Evolutionary conservation across 2,797 vertebrate species (phyloP), one percentile per base, ranked within the genome.

Genomic region (Alca torda): DNA sequence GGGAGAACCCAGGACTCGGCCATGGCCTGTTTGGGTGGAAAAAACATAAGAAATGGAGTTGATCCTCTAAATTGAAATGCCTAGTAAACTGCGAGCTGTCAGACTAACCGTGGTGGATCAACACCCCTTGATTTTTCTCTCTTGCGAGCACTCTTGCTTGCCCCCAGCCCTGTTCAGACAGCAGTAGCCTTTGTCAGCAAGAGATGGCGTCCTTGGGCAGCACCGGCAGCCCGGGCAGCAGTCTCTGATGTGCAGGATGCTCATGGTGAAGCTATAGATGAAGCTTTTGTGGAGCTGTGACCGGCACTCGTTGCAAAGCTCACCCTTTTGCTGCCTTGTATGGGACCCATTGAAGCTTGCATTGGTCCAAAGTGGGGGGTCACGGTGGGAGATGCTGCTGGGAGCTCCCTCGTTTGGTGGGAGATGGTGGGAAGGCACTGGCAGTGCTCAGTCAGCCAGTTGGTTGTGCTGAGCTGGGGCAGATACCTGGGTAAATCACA

Each of bases 141-240:
- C 0, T 31, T 67, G 46, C 54, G 60, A 64, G 26, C 8, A 24
- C 45, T 69, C 11, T 43, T 72, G 26, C 80, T 85, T 45, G 5
- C 63, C 53, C 59, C 26, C 20, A 54, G 64, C 59, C 64, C 43
- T 13, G 10, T 14, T 11, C 51, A 46, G 51, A 17, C 51, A 43
- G 41, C 63, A 51, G 21, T 0, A 39, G 16, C 54, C 16, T 78
- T 19, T 82, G 45, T 4, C 77, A 84, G 65, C 50, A 51, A 28
- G 20, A 63, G 35, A 4, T 73, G 0, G 0, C 1, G 1, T 48
- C 63, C 56, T 59, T 43, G 24, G 6, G 4, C 31, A 25, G 46
- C 68, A 12, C 3, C 2, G 3, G 43, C 64, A 81, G n/a, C 39
- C 28, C 1, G 5, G 33, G n/a, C 69, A 25, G 60, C 43, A 12